These are phyloP conservation scores for Marmota monax DNA, from an alignment of 2,113 vertebrate genomes.

Conservation along the genomic window DNA sequence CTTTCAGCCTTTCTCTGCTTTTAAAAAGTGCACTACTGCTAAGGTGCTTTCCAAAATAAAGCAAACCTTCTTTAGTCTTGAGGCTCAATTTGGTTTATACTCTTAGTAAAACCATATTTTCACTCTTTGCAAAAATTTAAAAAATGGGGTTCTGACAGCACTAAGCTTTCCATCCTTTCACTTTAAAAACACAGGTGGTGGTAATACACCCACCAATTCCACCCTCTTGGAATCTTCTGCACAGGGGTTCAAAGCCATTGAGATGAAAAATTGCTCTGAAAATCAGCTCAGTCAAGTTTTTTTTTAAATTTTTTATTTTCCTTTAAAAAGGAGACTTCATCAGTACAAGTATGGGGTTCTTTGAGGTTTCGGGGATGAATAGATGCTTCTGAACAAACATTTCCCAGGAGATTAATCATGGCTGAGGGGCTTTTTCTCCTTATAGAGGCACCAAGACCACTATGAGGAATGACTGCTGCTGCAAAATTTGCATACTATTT, in stretches of 20 bases:
- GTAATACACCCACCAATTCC: background rate
- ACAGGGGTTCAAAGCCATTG: slow-evolving; percentile 10
- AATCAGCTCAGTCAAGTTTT: background rate
- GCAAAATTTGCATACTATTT: slow-evolving; percentile 23
- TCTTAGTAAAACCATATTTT: slow-evolving; percentile 60
- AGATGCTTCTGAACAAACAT: slow-evolving; percentile 90
- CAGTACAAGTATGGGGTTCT: background rate
- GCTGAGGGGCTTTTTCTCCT: slow-evolving; percentile 91
- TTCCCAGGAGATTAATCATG: slow-evolving; percentile 91
- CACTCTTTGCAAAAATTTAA: slow-evolving; percentile 57
- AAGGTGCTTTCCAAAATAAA: slow-evolving; percentile 56
- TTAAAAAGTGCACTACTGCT: background rate
- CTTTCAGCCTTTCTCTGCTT: slow-evolving; percentile 9
- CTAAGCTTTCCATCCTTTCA: slow-evolving; percentile 17
- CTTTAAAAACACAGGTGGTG: background rate
- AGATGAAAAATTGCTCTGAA: slow-evolving; percentile 72
- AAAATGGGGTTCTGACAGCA: slow-evolving; percentile 13
- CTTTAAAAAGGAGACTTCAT: background rate
- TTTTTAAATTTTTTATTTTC: background rate
- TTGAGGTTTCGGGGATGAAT: slow-evolving; percentile 89
- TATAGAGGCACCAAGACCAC: slow-evolving; percentile 88
- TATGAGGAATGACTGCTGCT: background rate
- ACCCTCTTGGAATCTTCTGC: slow-evolving; percentile 7
- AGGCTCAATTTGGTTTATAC: slow-evolving; percentile 60
- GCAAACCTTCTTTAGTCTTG: slow-evolving; percentile 8